phyloP scores from a whole-genome alignment of 2,113 vertebrate genomes.

The Tachycineta bicolor region DNA sequence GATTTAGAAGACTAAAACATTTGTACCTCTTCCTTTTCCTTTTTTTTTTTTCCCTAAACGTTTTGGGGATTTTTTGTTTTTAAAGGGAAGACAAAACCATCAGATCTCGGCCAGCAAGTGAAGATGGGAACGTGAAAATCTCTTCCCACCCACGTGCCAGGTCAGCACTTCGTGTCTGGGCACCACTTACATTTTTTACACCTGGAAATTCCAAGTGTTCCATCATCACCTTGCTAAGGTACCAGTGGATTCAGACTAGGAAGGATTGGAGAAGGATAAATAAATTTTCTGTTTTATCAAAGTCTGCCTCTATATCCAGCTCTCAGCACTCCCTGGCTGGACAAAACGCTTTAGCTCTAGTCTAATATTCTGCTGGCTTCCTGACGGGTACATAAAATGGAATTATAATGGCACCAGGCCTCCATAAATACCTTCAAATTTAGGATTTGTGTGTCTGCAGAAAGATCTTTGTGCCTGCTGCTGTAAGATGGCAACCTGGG shows the following conservation, averaged over 20 bases:
- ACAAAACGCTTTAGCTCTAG: neutral
- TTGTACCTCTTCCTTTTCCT: rapidly evolving
- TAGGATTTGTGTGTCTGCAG: neutral
- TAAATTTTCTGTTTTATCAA: neutral
- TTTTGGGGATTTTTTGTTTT: neutral
- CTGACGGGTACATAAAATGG: neutral
- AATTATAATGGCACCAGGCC: neutral
- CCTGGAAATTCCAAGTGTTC: neutral
- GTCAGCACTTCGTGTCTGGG: neutral
- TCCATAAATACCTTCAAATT: neutral
- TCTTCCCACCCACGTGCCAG: neutral
- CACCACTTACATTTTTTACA: neutral
- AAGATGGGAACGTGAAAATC: neutral
- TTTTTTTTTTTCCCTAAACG: rapidly evolving
- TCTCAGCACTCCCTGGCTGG: neutral
- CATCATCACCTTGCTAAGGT: neutral
- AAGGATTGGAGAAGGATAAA: neutral
- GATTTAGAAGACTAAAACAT: neutral
- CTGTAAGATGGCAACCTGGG: neutral
- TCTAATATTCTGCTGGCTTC: neutral
- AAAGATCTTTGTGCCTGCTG: neutral
- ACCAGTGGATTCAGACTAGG: neutral
- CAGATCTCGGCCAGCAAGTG: neutral
- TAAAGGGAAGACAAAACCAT: neutral
- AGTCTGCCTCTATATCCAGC: neutral